These are phyloP conservation scores for Ailurus styani DNA, from an alignment of 2,113 vertebrate species.

Conservation along the genomic window DNA sequence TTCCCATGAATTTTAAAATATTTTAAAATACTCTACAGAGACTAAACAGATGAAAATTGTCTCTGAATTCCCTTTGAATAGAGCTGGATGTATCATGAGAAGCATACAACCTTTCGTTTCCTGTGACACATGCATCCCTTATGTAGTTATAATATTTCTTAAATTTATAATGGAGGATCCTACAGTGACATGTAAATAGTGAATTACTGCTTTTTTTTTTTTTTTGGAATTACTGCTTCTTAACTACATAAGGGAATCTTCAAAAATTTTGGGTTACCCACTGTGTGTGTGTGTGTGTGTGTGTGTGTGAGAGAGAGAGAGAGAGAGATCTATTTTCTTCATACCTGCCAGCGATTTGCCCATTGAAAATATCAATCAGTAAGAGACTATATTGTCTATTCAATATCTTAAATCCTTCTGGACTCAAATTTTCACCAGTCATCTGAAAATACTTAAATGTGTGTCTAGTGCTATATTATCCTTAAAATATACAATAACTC, in stretches of 20 bases:
- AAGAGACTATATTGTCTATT: not conserved
- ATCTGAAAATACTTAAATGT: not conserved
- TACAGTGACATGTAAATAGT: not conserved
- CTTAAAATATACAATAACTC: not conserved
- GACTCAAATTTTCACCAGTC: not conserved
- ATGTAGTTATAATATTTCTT: not conserved
- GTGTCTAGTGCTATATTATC: not conserved
- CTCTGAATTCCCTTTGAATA: constrained; percentile 12
- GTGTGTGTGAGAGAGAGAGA: too few species aligned
- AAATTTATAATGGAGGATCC: not conserved
- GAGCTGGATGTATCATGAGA: not conserved
- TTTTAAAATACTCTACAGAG: constrained; percentile 50
- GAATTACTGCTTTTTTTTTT: not conserved
- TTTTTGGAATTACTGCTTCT: not conserved
- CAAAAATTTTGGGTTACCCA: not conserved
- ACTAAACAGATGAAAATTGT: constrained; percentile 45
- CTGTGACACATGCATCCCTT: not conserved
- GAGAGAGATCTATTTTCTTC: not conserved
- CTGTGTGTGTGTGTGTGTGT: accelerated
- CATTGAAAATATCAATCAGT: not conserved
- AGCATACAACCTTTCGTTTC: not conserved
- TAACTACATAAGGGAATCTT: not conserved
- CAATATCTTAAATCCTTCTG: not conserved
- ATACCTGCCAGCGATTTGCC: not conserved
- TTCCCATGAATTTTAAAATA: constrained; percentile 71